Evolutionary conservation across 2,888 invertebrate genomes (phyloP).

Genomic region (Parthenolecanium corni): DNA sequence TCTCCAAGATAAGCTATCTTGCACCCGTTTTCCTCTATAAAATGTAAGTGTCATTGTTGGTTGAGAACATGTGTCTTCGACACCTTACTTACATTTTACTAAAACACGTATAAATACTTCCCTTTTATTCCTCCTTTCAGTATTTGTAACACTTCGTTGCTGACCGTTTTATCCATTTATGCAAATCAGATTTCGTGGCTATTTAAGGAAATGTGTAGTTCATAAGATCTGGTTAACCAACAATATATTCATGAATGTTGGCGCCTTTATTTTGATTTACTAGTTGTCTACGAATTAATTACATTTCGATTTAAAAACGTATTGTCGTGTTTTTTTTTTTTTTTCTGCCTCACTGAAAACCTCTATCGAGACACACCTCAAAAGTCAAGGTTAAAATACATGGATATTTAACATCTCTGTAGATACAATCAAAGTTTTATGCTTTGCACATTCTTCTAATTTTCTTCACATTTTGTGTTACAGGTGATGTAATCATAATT

Average conservation of each 20-base stretch:
- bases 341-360: too few species aligned
- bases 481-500: too few species aligned
- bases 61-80: constrained; percentile 12
- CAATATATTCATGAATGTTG: constrained; percentile 28
- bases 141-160: neutral
- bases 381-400: constrained; percentile 25
- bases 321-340: constrained; percentile 21
- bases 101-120: neutral
- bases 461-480: too few species aligned
- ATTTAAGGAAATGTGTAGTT: constrained; percentile 26
- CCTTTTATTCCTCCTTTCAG: neutral
- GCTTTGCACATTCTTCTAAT: too few species aligned
- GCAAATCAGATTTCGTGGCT: constrained; percentile 19
- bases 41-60: constrained; percentile 14
- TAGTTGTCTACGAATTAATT: constrained; percentile 27
- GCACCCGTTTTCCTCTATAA: neutral
- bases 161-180: neutral
- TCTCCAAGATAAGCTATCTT: too few species aligned
- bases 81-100: neutral
- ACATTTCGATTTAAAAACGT: constrained; percentile 27
- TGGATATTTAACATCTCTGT: too few species aligned
- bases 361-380: constrained; percentile 21
- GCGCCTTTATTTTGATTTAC: constrained; percentile 29
- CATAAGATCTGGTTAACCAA: constrained; percentile 26
- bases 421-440: too few species aligned